Conservation (phyloP, 2,888 invertebrate species). For the Ametastegia equiseti region DNA sequence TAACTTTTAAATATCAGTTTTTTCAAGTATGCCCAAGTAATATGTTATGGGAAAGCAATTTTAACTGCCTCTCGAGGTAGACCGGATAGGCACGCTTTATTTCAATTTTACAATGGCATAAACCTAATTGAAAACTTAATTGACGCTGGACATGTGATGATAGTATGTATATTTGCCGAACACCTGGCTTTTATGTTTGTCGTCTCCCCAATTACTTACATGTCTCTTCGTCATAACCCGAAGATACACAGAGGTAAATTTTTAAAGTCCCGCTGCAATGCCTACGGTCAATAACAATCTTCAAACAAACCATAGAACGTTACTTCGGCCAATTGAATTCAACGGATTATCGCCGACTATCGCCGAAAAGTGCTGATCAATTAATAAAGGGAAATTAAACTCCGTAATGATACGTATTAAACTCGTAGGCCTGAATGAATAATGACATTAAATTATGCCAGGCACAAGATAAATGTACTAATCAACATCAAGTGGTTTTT, state of each 20-base stretch:
- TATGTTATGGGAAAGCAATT: neutral
- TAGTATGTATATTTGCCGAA: neutral
- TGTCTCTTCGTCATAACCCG: neutral
- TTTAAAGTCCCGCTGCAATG: neutral
- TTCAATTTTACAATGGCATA: constrained; percentile 22
- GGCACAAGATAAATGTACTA: neutral
- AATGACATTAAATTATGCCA: constrained; percentile 16
- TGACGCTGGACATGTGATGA: constrained; percentile 11
- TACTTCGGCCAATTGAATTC: neutral
- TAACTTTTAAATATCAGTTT: neutral
- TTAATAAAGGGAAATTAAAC: neutral
- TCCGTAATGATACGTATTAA: neutral
- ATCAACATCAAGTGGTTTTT: neutral
- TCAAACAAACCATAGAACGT: neutral
- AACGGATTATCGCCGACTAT: neutral
- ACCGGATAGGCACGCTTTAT: constrained; percentile 2
- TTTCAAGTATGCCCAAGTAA: neutral
- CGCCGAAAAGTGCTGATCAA: neutral
- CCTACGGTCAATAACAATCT: neutral
- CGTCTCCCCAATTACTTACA: neutral
- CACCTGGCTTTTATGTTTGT: neutral
- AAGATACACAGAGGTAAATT: neutral
- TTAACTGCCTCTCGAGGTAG: neutral
- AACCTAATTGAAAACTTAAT: constrained; percentile 17
- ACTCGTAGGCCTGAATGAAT: neutral